These are phyloP conservation scores for Vidua chalybeata DNA, from an alignment of 2,113 vertebrate genomes.

Conservation along the genomic window DNA sequence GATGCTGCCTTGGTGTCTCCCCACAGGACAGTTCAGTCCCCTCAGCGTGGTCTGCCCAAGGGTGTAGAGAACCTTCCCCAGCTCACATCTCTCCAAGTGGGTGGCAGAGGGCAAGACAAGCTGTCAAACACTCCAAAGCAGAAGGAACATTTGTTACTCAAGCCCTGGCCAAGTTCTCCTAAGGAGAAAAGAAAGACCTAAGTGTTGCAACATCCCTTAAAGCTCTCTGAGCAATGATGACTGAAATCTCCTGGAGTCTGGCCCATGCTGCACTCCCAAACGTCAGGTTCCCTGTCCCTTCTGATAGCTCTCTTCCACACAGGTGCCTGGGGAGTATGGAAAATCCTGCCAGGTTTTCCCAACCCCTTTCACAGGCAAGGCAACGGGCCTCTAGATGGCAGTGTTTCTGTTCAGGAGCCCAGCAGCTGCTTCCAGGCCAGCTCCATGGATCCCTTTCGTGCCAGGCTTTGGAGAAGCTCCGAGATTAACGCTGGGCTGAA, in stretches of 20 bases:
- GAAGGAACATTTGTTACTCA: background rate
- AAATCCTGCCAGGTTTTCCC: background rate
- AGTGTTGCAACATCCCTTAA: background rate
- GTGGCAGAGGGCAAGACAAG: background rate
- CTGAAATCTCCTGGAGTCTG: background rate
- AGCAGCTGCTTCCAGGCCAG: background rate
- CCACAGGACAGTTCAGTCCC: background rate
- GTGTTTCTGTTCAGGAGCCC: conserved; percentile 67
- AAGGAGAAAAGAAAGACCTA: background rate
- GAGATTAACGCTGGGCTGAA: background rate
- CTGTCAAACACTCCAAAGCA: background rate
- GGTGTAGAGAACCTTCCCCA: background rate
- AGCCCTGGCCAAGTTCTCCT: background rate
- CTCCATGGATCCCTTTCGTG: background rate
- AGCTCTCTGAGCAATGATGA: background rate
- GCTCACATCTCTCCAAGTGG: background rate
- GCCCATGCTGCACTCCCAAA: background rate
- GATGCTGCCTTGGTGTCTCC: background rate
- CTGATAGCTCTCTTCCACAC: background rate
- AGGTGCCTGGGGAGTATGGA: background rate
- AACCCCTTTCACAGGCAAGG: background rate
- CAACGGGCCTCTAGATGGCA: conserved; percentile 73
- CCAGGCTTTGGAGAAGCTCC: background rate
- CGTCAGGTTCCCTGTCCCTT: background rate
- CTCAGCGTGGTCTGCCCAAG: background rate